Evolutionary conservation across 2,797 vertebrate species (phyloP).

Genomic region (Chaenodraco wilsoni): DNA sequence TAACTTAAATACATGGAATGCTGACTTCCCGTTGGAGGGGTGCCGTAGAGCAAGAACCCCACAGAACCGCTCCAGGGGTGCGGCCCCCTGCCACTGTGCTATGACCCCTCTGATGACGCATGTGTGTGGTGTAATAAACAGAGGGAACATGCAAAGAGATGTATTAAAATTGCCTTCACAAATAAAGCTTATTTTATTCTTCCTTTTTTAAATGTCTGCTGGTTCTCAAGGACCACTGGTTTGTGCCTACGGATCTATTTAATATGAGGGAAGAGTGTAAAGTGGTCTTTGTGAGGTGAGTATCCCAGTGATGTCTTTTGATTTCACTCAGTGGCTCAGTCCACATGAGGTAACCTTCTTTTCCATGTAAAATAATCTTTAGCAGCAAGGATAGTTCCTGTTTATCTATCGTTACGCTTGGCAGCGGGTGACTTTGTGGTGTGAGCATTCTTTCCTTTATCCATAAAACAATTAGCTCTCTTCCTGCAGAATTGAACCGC

Average conservation of each 20-base stretch:
- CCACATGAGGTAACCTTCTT: neutral
- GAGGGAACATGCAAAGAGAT: too few species aligned
- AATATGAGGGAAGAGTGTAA: conserved; percentile 25
- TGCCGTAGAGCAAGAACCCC: too few species aligned
- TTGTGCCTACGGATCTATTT: conserved; percentile 27
- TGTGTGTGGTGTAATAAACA: too few species aligned
- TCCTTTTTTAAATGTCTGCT: conserved; percentile 5
- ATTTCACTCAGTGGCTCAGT: conserved; percentile 29
- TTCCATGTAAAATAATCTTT: neutral
- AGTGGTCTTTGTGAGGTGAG: conserved; percentile 30
- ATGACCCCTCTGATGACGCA: too few species aligned
- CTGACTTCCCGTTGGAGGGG: too few species aligned
- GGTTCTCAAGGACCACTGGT: conserved; percentile 21
- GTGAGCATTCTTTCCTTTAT: conserved; percentile 16
- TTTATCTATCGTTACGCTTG: neutral
- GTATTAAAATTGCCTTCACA: too few species aligned
- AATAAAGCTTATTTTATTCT: too few species aligned
- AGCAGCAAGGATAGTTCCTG: conserved; percentile 1
- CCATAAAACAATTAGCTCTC: conserved; percentile 41
- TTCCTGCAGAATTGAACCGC: conserved; percentile 52
- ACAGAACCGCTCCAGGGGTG: too few species aligned
- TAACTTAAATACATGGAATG: too few species aligned
- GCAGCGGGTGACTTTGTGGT: conserved; percentile 11
- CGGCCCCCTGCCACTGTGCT: too few species aligned
- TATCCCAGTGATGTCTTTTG: conserved; percentile 16